phyloP scores from a whole-genome alignment of 2,113 vertebrate species.

The Anas platyrhynchos region DNA sequence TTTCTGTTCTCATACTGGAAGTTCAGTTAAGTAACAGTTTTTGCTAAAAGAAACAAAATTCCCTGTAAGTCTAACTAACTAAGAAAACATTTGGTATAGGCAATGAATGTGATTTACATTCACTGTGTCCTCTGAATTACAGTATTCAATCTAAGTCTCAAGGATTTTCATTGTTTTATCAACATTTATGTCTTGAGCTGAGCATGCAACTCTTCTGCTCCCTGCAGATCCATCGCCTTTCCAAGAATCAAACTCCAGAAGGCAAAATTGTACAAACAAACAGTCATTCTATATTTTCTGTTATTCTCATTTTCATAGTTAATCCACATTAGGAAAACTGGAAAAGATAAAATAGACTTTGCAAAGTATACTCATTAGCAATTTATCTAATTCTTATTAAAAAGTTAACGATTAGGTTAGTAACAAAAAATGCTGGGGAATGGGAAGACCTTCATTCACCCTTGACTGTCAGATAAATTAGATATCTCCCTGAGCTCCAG shows the following conservation, averaged over 20 bases:
- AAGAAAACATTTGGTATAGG: neutral
- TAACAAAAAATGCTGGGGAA: neutral
- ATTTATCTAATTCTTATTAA: neutral
- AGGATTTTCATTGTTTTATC: neutral
- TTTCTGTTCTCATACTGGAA: neutral
- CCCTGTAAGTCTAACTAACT: neutral
- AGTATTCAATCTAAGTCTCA: neutral
- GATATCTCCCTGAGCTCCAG: neutral
- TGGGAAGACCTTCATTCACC: neutral
- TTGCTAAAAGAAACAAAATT: neutral
- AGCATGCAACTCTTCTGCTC: neutral
- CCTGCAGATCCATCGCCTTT: neutral
- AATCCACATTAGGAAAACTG: neutral
- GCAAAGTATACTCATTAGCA: fast-evolving
- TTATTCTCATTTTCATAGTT: neutral
- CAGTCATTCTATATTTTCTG: neutral
- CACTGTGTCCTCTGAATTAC: neutral
- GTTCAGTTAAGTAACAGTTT: neutral
- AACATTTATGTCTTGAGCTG: neutral
- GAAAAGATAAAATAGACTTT: neutral
- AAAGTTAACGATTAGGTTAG: neutral
- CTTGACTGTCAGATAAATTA: neutral
- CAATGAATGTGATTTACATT: neutral
- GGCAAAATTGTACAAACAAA: neutral
- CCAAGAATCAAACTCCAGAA: neutral